These are phyloP conservation scores for Hestina assimilis DNA, from an alignment of 1,140 invertebrate genomes.

Conservation along the genomic window DNA sequence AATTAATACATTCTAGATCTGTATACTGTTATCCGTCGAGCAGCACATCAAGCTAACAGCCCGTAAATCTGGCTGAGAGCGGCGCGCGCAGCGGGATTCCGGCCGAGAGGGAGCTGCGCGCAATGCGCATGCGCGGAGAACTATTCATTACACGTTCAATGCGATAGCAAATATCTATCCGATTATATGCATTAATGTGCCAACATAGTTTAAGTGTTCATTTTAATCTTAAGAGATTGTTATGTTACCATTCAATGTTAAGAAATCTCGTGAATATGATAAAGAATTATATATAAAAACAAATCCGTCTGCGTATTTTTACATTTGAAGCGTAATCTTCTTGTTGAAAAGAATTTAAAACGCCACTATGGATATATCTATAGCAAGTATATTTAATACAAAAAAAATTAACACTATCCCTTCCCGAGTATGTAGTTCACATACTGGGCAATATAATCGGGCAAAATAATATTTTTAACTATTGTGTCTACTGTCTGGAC, in stretches of 20 bases:
- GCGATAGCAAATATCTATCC: constrained; percentile 1
- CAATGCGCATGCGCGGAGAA: not conserved
- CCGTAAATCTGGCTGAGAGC: not conserved
- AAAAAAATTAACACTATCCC: too few relatives aligned
- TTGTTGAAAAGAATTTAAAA: too few relatives aligned
- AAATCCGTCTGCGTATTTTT: too few relatives aligned
- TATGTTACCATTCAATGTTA: not conserved
- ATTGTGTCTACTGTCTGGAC: too few relatives aligned
- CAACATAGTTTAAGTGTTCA: not conserved
- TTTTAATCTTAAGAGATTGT: not conserved
- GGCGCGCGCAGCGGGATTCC: not conserved
- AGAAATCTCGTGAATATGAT: not conserved
- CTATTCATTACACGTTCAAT: not conserved
- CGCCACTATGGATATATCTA: too few relatives aligned
- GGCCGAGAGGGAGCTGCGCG: not conserved
- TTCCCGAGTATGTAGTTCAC: too few relatives aligned
- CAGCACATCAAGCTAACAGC: not conserved
- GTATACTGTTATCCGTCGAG: not conserved
- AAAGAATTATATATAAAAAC: too few relatives aligned
- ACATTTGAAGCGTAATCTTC: too few relatives aligned
- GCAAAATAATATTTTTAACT: too few relatives aligned
- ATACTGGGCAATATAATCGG: too few relatives aligned
- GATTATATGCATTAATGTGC: not conserved
- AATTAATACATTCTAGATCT: not conserved
- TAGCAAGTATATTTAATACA: too few relatives aligned